phyloP scores from a whole-genome alignment of 1,140 invertebrate species.

The Heterodera carotae region DNA sequence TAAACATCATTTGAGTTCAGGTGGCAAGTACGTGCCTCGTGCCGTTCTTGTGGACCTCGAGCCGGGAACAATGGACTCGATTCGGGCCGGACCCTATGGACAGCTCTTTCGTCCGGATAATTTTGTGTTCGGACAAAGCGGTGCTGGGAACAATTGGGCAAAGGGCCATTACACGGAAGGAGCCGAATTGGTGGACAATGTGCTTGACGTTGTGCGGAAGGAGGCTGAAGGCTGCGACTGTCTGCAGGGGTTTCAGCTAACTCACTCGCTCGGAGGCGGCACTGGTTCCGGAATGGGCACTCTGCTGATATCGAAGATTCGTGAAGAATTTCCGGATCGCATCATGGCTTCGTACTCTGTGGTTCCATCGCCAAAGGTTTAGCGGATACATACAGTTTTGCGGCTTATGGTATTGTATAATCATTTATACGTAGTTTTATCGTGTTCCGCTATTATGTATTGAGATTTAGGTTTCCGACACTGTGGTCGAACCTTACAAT shows the following conservation, averaged over 20 bases:
- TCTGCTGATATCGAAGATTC: constrained; percentile 70
- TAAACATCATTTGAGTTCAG: constrained; percentile 47
- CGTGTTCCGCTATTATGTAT: neutral
- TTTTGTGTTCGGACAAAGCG: constrained; percentile 83
- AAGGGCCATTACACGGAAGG: constrained; percentile 90
- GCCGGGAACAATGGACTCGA: constrained; percentile 84
- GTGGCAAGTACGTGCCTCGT: constrained; percentile 85
- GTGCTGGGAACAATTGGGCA: constrained; percentile 76
- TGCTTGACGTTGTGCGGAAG: constrained; percentile 81
- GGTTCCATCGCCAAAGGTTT: constrained; percentile 81
- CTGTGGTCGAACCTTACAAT: constrained; percentile 78
- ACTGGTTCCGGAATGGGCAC: constrained; percentile 72
- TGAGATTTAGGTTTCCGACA: constrained; percentile 71
- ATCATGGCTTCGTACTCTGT: constrained; percentile 90
- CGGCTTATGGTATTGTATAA: no score
- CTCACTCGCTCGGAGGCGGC: constrained; percentile 69
- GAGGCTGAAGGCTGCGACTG: constrained; percentile 80
- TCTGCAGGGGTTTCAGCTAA: constrained; percentile 68
- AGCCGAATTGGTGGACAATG: constrained; percentile 82
- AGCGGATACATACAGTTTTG: no score
- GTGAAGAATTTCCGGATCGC: constrained; percentile 73
- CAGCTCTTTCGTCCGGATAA: constrained; percentile 82
- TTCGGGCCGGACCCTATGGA: constrained; percentile 82
- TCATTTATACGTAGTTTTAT: no score
- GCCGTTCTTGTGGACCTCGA: constrained; percentile 88